Evolutionary conservation across 2,113 vertebrate genomes (phyloP), one percentile per base, ranked within the genome.

Genomic region (Elephas maximus): DNA sequence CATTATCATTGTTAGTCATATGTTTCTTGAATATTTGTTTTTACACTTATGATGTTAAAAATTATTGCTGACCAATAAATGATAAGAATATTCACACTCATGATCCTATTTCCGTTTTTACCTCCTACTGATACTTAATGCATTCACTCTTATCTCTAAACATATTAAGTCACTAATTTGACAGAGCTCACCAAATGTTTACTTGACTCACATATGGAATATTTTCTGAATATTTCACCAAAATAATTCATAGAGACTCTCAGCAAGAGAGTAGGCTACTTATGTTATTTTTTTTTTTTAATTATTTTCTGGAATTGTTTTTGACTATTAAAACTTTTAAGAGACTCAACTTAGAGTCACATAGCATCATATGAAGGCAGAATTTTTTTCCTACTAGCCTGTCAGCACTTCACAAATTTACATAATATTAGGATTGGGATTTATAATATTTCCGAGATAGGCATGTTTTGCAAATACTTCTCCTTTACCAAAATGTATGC

Each of bases 271-370:
- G 28, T 80, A 12, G 15, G 84, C 53, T 90, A 18, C 78, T 89
- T 81, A 81, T 23, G 57, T 84, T 77, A 57, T 65, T 87, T 57
- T 33, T 85, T 78, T 3, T 51, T 78, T 79, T 48, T 86, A 33
- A 95, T 80, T 67, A 18, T 73, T 96, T 97, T 98, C 81, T 95
- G 81, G 97, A 97, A 94, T 97, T 82, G 45, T 93, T 96, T 97
- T 98, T 97, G 90, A 85, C 91, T 97, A 96, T 80, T 98, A 96
- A 94, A 96, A 93, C 93, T 97, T 98, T 98, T 97, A 96, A 96
- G 97, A 94, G 83, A 98, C 62, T 88, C 74, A 95, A 85, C 95
- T 97, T 96, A 96, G 96, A 97, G 95, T 95, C 88, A 62, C 71
- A 78, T 95, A 73, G 76, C 85, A 76, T 94, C 88, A 97, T 2